Conservation (phyloP, 2,113 vertebrate species). For the Cyprinus carpio region DNA sequence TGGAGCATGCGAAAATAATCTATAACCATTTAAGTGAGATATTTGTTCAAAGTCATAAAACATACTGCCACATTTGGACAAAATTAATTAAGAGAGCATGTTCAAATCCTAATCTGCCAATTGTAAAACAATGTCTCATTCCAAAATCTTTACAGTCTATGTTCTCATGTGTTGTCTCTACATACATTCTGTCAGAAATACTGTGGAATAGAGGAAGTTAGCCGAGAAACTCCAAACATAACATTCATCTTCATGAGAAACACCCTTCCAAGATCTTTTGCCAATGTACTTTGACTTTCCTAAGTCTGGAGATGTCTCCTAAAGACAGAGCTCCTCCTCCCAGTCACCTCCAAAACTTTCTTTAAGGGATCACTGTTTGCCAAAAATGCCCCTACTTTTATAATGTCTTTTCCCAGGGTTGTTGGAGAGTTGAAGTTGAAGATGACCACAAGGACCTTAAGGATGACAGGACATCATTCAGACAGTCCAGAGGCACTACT, state of each 20-base stretch:
- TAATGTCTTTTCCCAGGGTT: constrained; percentile 34
- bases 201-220: constrained; percentile 44
- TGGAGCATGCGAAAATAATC: too few species aligned
- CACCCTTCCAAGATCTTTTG: constrained; percentile 35
- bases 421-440: constrained; percentile 26
- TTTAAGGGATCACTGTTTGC: constrained; percentile 20
- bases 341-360: neutral
- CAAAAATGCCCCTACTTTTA: constrained; percentile 24
- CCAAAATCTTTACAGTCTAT: neutral
- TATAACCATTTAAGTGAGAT: too few species aligned
- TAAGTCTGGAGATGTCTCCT: constrained; percentile 34
- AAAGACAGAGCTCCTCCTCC: constrained; percentile 32
- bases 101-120: neutral
- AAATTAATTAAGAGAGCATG: neutral
- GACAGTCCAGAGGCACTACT: neutral
- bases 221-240: constrained; percentile 36
- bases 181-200: constrained; percentile 12
- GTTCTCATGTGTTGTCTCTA: neutral
- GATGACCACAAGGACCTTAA: constrained; percentile 13
- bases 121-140: neutral
- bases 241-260: constrained; percentile 46
- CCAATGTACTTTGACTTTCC: constrained; percentile 42
- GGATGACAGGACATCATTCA: neutral
- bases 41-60: too few species aligned
- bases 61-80: too few species aligned